Evolutionary conservation across 2,888 invertebrate species (phyloP), one percentile per base, ranked within the genome.

Genomic region (Chrysopilus asiliformis): DNA sequence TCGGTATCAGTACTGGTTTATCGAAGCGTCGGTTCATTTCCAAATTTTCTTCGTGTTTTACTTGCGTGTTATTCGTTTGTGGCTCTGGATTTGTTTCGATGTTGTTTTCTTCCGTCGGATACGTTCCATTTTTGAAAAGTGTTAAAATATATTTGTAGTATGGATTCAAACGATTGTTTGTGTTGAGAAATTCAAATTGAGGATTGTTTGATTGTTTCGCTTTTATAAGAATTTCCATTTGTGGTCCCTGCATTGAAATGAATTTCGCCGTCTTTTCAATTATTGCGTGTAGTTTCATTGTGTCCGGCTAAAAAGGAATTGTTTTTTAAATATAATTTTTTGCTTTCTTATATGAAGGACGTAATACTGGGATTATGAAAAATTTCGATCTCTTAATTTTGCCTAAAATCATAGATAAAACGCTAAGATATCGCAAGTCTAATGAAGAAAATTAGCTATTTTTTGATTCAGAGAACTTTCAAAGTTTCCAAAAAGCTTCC

Each of bases 181-280:
- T 85, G 40, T 86, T 83, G 40, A 98, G 68, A 65, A 98, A 98
- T 45, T 81, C 74, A 65, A 98, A 98, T 65, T 93, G 87, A 1
- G 80, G 72, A 66, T 95, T 97, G 55, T 82, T 79, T 0, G 84
- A 73, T 62, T 98, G 98, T 64, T 97, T 98, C 4, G 95, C 89
- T 64, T 97, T 97, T 47, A 98, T 80, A 9, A 98, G 71, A 47
- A 98, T 94, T 67, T 98, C 98, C 95, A 98, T 95, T 66, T 98
- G 98, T 6, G 80, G 74, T 0, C 97, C 97, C 56, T 95, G 93
- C 32, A 76, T 72, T 48, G 79, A 79, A 48, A 90, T 85, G 62
- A 90, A 90, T 48, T 78, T 68, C 1, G 89, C 86, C 1, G 90
- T 99, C 64, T 91, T 93, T 55, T 94, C 93, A 51, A 98, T 93